Evolutionary conservation across 2,888 invertebrate genomes (phyloP).

Genomic region (Phalera bucephala): DNA sequence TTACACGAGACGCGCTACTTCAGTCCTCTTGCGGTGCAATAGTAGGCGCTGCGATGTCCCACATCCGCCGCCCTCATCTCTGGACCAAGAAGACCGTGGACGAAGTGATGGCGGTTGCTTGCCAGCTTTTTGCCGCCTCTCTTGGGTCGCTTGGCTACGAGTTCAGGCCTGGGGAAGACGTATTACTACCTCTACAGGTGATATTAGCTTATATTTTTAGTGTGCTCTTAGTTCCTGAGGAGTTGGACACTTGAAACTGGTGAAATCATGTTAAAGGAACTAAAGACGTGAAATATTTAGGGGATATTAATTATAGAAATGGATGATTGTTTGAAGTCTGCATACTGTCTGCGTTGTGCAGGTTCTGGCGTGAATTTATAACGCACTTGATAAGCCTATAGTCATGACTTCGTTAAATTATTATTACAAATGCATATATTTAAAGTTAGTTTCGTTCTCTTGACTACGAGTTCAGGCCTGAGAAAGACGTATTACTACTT

Average conservation of each 20-base stretch:
- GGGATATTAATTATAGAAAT: no score
- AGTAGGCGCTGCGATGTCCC: constrained; percentile 82
- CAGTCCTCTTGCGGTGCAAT: constrained; percentile 83
- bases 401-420: no score
- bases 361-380: no score
- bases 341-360: no score
- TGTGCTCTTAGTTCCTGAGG: no score
- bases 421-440: no score
- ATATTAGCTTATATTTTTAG: not conserved
- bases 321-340: no score
- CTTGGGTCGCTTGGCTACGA: constrained; percentile 76
- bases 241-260: no score
- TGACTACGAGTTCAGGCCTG: constrained; percentile 79
- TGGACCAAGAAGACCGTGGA: constrained; percentile 84
- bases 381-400: no score
- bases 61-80: constrained; percentile 78
- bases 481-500: constrained; percentile 79
- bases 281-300: no score
- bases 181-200: constrained; percentile 73
- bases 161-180: constrained; percentile 81
- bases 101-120: constrained; percentile 74
- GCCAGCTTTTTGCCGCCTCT: constrained; percentile 74
- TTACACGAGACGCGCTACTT: constrained; percentile 70
- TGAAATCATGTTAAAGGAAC: no score
- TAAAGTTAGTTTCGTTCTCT: constrained; percentile 74